phyloP scores from a whole-genome alignment of 2,888 invertebrate genomes.

The Drosophila nigritarsus region DNA sequence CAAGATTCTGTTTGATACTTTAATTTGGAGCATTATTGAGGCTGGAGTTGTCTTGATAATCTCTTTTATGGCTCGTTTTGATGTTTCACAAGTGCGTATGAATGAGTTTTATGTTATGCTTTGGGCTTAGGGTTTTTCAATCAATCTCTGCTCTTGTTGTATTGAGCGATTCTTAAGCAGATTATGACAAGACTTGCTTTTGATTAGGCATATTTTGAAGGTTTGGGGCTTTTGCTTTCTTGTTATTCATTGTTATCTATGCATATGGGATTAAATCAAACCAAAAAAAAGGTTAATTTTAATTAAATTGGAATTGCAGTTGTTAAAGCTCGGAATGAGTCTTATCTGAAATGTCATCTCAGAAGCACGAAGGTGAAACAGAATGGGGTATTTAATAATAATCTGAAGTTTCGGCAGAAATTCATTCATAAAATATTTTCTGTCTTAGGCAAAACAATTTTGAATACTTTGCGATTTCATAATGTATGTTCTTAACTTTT shows the following conservation, averaged over 20 bases:
- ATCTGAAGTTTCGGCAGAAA: not conserved
- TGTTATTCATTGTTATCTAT: conserved; percentile 6
- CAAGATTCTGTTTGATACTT: conserved; percentile 1
- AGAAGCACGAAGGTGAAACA: not conserved
- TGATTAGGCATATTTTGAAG: conserved; percentile 5
- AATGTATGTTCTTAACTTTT: not conserved
- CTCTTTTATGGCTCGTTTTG: conserved; percentile 35
- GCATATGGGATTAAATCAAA: not conserved
- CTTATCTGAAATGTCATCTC: not conserved
- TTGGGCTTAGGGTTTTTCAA: conserved; percentile 36
- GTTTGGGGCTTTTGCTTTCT: not conserved
- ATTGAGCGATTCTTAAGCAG: conserved; percentile 49
- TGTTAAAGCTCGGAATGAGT: not conserved
- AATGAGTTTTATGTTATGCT: not conserved
- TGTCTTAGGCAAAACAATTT: not conserved
- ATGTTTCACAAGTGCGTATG: conserved; percentile 31
- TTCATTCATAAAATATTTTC: not conserved
- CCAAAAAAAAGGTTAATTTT: not conserved
- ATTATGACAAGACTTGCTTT: conserved; percentile 39
- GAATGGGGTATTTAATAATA: not conserved
- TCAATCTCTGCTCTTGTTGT: conserved; percentile 31
- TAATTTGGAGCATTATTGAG: conserved; percentile 16
- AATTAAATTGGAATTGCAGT: conserved; percentile 19
- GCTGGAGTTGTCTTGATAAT: conserved; percentile 37
- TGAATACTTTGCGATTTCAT: not conserved